A percentile compares a stretch with the other conserved stretches of the same genome.
Evolutionary conservation across 2,888 invertebrate genomes (phyloP).

Genomic region (Orgyia antiqua): DNA sequence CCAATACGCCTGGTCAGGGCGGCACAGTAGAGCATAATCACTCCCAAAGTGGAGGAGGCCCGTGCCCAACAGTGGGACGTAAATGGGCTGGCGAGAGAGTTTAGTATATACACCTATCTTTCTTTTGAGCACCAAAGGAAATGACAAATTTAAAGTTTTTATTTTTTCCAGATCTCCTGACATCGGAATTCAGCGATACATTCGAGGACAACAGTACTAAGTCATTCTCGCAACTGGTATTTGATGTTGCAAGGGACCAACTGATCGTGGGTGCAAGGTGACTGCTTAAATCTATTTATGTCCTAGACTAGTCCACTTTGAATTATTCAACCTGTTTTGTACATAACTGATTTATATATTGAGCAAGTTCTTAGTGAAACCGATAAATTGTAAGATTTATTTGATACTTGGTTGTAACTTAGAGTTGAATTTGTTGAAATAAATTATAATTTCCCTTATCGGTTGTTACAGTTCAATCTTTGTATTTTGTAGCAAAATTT

Average conservation of each 20-base stretch:
- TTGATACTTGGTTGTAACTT: background rate
- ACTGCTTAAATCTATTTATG: conserved; percentile 50
- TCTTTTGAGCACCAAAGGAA: too few relatives aligned
- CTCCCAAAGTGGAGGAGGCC: too few relatives aligned
- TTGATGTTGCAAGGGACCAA: conserved; percentile 92
- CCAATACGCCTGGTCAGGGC: too few relatives aligned
- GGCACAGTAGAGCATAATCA: too few relatives aligned
- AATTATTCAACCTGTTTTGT: conserved; percentile 23
- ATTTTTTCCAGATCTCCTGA: conserved; percentile 59
- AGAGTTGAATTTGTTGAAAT: too few relatives aligned
- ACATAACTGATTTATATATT: conserved; percentile 19
- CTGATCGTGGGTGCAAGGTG: conserved; percentile 92
- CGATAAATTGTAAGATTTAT: conserved; percentile 1
- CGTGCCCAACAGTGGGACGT: too few relatives aligned
- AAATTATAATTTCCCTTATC: too few relatives aligned
- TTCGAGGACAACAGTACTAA: conserved; percentile 86
- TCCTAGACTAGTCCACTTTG: conserved; percentile 14
- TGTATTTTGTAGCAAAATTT: too few relatives aligned
- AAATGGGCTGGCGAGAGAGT: too few relatives aligned
- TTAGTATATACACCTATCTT: too few relatives aligned
- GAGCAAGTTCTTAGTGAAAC: conserved; percentile 10
- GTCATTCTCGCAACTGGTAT: conserved; percentile 89
- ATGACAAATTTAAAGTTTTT: conserved; percentile 1
- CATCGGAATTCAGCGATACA: conserved; percentile 77
- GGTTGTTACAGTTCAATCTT: too few relatives aligned